Base-by-base conservation (phyloP, 2,113 vertebrate genomes). In the Rhipidura dahli region DNA sequence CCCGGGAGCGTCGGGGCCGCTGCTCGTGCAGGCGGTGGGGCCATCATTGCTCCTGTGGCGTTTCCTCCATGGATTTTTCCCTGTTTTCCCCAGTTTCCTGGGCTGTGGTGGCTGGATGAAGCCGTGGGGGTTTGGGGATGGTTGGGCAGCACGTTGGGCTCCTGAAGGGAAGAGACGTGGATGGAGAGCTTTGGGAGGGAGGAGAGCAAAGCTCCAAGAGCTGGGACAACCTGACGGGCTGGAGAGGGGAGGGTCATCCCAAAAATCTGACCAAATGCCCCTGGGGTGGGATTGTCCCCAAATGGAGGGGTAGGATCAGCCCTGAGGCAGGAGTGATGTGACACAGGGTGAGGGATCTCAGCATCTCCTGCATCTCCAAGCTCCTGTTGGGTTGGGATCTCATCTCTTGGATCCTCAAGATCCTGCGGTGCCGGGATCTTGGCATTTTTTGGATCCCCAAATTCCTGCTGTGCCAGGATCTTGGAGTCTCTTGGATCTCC, bases 181-280 rank as follows among this genome's bases (percentile, higher is more conserved):
- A 15, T 2, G 6, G 54, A 39, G 3, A 31, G 12, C 1, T 81
- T 1, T 23, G 44, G 42, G 60, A 69, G 9, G 49, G 56, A 59
- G 56, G 28, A 51, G 42, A 65, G 35, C 2, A 26, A 45, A 49
- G 1, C 3, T 30, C 35, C 18, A 3, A 3, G 42, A 47, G 14
- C 7, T 19, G 2, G 11, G 22, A 31, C n/a, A 37, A 10, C 11
- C 11, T 18, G 20, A 7, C 17, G 53, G 53, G 66, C 18, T 27
- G 21, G 16, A 2, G 9, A 22, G 24, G 27, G 28, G 6, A 45
- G 54, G 17, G 15, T 1, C 30, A 65, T n/a, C 31, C 78, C 2
- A 0, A n/a, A 75, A 72, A 59, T 11, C 9, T 11, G 10, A 0
- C 16, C 28, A 2, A 28, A 16, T 6, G 44, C 35, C 59, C 63